Evolutionary conservation across 2,888 invertebrate genomes (phyloP).

Genomic region (Ectemnius continuus): DNA sequence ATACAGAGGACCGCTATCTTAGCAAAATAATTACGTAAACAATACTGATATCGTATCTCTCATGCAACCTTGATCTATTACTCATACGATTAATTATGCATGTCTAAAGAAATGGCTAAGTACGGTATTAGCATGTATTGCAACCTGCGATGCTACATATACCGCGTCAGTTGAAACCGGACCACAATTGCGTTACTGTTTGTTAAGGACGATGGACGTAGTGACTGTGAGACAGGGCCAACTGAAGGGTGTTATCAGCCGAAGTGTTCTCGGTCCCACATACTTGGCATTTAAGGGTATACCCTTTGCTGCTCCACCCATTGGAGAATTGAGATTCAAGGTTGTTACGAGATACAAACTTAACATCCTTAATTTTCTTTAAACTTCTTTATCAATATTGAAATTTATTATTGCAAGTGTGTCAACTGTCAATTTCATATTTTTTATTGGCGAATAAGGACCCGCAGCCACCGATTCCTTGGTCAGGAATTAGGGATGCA

Average conservation of each 20-base stretch:
- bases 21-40: too few species aligned
- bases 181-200: neutral
- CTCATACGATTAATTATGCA: too few species aligned
- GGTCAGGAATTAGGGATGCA: slow-evolving; percentile 77
- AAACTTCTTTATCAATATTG: too few species aligned
- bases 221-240: slow-evolving; percentile 70
- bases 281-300: slow-evolving; percentile 73
- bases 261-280: slow-evolving; percentile 61
- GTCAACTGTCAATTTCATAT: too few species aligned
- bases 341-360: slow-evolving; percentile 32
- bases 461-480: slow-evolving; percentile 76
- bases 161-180: too few species aligned
- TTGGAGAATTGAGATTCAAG: slow-evolving; percentile 75
- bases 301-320: slow-evolving; percentile 75
- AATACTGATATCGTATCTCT: slow-evolving; percentile 9
- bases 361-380: neutral
- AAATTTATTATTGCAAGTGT: too few species aligned
- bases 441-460: slow-evolving; percentile 68
- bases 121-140: too few species aligned
- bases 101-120: too few species aligned
- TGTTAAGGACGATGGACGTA: slow-evolving; percentile 49
- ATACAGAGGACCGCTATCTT: too few species aligned
- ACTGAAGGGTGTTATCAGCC: slow-evolving; percentile 65
- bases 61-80: neutral
- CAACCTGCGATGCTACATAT: too few species aligned